These are phyloP conservation scores for Amphimedon queenslandica DNA, from an alignment of 37 sponge, comb jelly and placozoan species.

Conservation along the genomic window DNA sequence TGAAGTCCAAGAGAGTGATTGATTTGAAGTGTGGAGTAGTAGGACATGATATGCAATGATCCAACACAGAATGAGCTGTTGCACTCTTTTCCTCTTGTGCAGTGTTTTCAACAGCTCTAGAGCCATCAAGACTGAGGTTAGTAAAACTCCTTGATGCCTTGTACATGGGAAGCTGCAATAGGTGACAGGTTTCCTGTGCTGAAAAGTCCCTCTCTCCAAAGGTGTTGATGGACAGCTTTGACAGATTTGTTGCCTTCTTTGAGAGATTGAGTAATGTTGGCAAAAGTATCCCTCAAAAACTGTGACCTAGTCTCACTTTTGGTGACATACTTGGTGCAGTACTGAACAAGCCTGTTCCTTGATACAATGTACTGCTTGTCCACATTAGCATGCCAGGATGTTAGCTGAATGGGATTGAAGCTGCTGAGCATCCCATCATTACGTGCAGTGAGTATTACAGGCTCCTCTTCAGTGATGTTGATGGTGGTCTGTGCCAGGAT, in stretches of 20 bases:
- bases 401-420: constrained; percentile 47
- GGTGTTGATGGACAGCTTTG: constrained; percentile 25
- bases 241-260: constrained; percentile 18
- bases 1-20: constrained; percentile 25
- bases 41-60: constrained; percentile 10
- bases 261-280: constrained; percentile 10
- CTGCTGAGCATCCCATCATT: constrained; percentile 40
- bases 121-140: constrained; percentile 37
- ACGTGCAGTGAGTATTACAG: constrained; percentile 19
- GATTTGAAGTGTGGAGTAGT: constrained; percentile 9
- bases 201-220: constrained; percentile 36
- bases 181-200: constrained; percentile 48
- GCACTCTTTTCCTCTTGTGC: constrained; percentile 1
- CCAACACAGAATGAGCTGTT: constrained; percentile 14
- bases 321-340: constrained; percentile 50
- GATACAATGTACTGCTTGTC: constrained; percentile 60
- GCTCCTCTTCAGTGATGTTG: not conserved
- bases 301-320: constrained; percentile 38
- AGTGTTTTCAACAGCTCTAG: constrained; percentile 17
- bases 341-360: constrained; percentile 13
- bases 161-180: constrained; percentile 36
- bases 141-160: constrained; percentile 20
- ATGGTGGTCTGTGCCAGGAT: constrained; percentile 31
- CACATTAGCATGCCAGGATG: constrained; percentile 54
- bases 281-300: constrained; percentile 20